Percentiles rank a stretch among this genome's conserved stretches.
phyloP scores from a whole-genome alignment of 2,797 vertebrate genomes.

The Neolamprologus multifasciatus region DNA sequence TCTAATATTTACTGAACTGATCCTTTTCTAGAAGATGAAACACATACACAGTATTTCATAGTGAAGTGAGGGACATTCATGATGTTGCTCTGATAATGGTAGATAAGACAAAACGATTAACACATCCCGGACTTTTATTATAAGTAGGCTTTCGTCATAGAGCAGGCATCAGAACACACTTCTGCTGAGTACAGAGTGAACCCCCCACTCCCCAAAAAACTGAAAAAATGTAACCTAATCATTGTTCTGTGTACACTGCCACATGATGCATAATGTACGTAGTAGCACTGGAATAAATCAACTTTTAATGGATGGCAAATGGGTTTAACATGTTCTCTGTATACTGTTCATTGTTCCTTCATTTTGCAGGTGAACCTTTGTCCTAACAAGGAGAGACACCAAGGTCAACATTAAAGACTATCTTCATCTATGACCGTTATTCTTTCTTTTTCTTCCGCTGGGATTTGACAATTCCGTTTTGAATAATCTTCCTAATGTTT shows the following conservation, averaged over 20 bases:
- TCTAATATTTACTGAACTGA: constrained; percentile 35
- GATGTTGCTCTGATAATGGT: constrained; percentile 43
- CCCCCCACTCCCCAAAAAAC: background rate
- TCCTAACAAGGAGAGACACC: constrained; percentile 62
- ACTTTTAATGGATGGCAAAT: constrained; percentile 67
- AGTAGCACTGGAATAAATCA: constrained; percentile 72
- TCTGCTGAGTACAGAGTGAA: constrained; percentile 42
- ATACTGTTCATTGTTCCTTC: constrained; percentile 56
- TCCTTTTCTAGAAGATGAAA: constrained; percentile 10
- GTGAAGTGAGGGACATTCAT: constrained; percentile 41
- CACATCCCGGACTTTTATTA: constrained; percentile 50
- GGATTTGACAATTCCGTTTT: background rate
- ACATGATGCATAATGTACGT: constrained; percentile 70
- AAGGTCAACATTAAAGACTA: constrained; percentile 69
- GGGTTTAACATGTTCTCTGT: constrained; percentile 65
- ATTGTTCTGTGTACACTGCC: constrained; percentile 77
- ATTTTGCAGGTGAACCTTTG: constrained; percentile 67
- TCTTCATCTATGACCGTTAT: constrained; percentile 52
- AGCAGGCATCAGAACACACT: constrained; percentile 58
- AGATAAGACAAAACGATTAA: constrained; percentile 46
- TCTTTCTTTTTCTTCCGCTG: background rate
- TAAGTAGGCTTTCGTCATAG: constrained; percentile 54
- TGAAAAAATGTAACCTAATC: constrained; percentile 60
- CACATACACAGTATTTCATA: constrained; percentile 29
- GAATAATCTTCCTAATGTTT: background rate